Percentiles rank a stretch among this genome's conserved stretches.
phyloP scores from a whole-genome alignment of 2,888 invertebrate species.

The Lithophane socia region DNA sequence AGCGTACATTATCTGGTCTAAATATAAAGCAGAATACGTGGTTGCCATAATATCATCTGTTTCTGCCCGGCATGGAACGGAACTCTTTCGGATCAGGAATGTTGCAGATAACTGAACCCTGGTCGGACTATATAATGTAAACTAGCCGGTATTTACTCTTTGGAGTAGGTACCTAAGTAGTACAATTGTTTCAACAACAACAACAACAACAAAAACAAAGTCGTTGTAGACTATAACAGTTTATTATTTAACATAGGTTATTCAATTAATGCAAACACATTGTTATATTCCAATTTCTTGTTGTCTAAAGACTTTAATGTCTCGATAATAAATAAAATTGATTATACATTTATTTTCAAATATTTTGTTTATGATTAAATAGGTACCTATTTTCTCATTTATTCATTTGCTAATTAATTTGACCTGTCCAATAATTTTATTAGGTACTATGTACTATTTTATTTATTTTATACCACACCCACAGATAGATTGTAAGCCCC shows the following conservation, averaged over 20 bases:
- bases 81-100: conserved; percentile 54
- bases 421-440: not conserved
- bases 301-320: not conserved
- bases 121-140: conserved; percentile 12
- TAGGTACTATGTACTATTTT: not conserved
- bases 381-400: too few relatives aligned
- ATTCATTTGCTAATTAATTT: too few relatives aligned
- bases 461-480: not conserved
- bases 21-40: conserved; percentile 70
- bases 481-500: not conserved
- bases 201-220: not conserved
- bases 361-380: not conserved
- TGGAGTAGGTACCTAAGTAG: not conserved
- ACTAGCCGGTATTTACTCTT: conserved; percentile 18
- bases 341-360: too few relatives aligned
- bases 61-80: conserved; percentile 48
- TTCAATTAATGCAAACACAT: not conserved
- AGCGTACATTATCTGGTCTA: conserved; percentile 63
- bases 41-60: conserved; percentile 71
- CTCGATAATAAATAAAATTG: not conserved
- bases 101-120: conserved; percentile 34
- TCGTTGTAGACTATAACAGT: not conserved
- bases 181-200: too few relatives aligned
- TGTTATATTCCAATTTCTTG: not conserved
- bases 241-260: not conserved